Evolutionary conservation across 1,140 invertebrate genomes (phyloP), one percentile per base, ranked within the genome.

Genomic region (Caenorhabditis elegans): DNA sequence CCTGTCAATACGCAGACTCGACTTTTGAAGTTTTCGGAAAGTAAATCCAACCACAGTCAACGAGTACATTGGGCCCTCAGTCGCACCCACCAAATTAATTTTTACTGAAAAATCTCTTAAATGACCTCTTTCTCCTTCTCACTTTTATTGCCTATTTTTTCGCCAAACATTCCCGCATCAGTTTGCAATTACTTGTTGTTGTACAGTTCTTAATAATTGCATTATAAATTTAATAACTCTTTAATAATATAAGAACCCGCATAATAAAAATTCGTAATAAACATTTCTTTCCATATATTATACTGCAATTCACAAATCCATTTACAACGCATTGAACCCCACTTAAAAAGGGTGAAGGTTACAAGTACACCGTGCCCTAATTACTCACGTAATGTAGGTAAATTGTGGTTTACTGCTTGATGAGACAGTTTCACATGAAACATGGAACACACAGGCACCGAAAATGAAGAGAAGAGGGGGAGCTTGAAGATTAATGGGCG

Each of bases 1-100:
- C 70, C 47, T 89, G 88, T 70, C 89, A 89, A 83, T 89, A 89
- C 48, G 88, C 88, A 13, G 89, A 90, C 75, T 88, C 84, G 47
- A 90, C 88, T 1, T 89, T 89, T 82, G 88, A 89, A 81, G 77
- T 89, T 13, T 89, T 89, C 83, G 88, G 88, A 76, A 83, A 83
- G 49, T 80, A 83, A 60, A 43, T 26, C 34, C 19, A 19, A n/a
- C 10, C 48, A 70, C 6, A 15, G 15, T 43, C 5, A 43, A 5
- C 5, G 5, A 70, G 34, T 24, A 24, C 34, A 36, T 39, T 34
- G 34, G 34, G 34, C 48, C 36, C 53, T 60, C 34, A 81, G 55
- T 78, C 2, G 77, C 78, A 17, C 15, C 43, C 39, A 82, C 31
- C 70, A 76, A 51, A 48, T 76, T 31, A 46, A 80, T 22, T 82